phyloP scores from a whole-genome alignment of 2,113 vertebrate genomes.

The Steatornis caripensis region DNA sequence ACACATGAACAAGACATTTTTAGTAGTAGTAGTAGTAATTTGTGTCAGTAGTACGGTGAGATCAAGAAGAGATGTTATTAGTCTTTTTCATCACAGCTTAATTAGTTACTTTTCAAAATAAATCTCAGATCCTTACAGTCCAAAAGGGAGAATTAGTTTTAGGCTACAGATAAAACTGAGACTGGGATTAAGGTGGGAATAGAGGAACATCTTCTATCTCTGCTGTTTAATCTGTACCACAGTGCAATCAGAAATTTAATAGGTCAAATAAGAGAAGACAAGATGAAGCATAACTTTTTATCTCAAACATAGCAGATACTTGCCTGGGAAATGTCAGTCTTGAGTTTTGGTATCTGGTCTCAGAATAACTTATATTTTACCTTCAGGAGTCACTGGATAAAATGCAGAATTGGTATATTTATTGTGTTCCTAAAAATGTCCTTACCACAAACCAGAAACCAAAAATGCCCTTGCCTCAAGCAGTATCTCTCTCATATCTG shows the following conservation, averaged over 20 bases:
- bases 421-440: background rate
- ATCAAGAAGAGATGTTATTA: background rate
- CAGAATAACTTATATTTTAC: background rate
- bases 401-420: slow-evolving; percentile 20
- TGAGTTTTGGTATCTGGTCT: background rate
- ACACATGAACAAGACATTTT: background rate
- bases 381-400: background rate
- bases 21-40: background rate
- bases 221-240: background rate
- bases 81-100: background rate
- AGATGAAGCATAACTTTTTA: background rate
- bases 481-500: slow-evolving; percentile 26
- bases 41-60: background rate
- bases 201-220: background rate
- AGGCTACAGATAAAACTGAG: background rate
- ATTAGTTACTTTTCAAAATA: background rate
- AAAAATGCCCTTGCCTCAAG: slow-evolving; percentile 53
- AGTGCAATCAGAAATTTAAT: background rate
- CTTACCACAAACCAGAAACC: slow-evolving; percentile 17
- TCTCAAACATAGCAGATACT: background rate
- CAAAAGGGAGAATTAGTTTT: background rate
- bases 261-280: background rate
- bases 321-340: background rate
- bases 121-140: background rate
- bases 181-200: background rate